Conservation (phyloP, 2,797 vertebrate species). For the Chrysocyon brachyurus region DNA sequence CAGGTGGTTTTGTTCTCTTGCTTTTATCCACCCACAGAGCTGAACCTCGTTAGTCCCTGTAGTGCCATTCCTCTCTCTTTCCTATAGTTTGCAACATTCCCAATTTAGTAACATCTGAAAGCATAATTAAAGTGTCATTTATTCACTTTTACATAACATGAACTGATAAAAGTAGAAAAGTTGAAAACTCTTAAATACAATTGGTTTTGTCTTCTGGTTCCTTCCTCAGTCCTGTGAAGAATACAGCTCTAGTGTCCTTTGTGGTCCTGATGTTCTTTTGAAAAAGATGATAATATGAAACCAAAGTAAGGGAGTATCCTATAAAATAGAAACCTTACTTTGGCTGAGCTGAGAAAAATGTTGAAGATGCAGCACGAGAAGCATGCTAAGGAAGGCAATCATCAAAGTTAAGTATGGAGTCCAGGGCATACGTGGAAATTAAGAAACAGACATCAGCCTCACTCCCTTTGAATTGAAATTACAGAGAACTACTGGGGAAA, state of each 20-base stretch:
- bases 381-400: not conserved
- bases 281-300: not conserved
- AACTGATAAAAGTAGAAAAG: conserved; percentile 64
- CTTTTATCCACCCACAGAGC: conserved; percentile 17
- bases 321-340: not conserved
- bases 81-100: conserved; percentile 46
- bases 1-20: not conserved
- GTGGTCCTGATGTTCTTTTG: not conserved
- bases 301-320: not conserved
- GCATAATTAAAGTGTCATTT: conserved; percentile 69
- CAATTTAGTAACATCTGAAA: conserved; percentile 68
- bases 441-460: not conserved
- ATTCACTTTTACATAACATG: conserved; percentile 56
- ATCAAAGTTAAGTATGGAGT: not conserved
- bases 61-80: not conserved
- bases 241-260: not conserved
- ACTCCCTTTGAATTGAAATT: not conserved
- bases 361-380: not conserved
- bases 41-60: not conserved
- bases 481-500: not conserved
- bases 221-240: not conserved
- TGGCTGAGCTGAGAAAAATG: not conserved
- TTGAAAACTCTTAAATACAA: conserved; percentile 52
- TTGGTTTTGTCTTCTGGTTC: conserved; percentile 56
- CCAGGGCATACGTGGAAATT: not conserved